Base-by-base conservation (phyloP, 1,140 invertebrate genomes). In the Eufriesea mexicana region DNA sequence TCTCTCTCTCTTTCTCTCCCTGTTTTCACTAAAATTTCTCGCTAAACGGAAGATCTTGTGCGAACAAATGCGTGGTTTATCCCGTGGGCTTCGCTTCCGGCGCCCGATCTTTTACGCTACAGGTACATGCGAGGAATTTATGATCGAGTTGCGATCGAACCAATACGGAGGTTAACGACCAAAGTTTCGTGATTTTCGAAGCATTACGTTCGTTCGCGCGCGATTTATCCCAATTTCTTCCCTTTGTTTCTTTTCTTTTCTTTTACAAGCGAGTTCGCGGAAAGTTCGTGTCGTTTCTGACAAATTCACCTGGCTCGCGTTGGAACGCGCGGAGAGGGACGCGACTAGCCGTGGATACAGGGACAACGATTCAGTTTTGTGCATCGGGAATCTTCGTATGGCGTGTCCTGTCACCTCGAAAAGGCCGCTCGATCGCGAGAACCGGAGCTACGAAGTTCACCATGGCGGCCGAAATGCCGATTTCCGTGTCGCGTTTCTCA, bases 21-120 rank as follows among this genome's bases (percentile, higher is more conserved):
- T 49, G 16, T 75, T 54, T 51, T 80, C 42, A 76, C 66, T 87
- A 57, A 61, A 51, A 82, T 54, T 86, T 78, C 62, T 84, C 62
- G 74, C 59, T 83, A 86, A 90, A 87, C 86, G 90, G 88, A 91
- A 91, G 90, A 91, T 91, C 88, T 89, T 86, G 86, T 86, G 86
- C 83, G 80, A 89, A 86, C 68, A 75, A 35, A 86, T 88, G 86
- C 66, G 75, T 78, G 76, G 70, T 82, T 77, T 83, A 82, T 55
- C 54, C 18, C 49, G 61, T 42, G 68, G 78, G 62, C 89, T 78
- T 86, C 71, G 76, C 62, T 86, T 57, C 57, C 78, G n/a, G 75
- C 51, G 66, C 14, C 68, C 83, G 84, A 84, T 79, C 72, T 84
- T 79, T 35, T 64, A n/a, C 68, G 57, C 83, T 89, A 89, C 87